These are phyloP conservation scores for Drosophila villosipedis DNA, from an alignment of 2,888 invertebrate genomes.

Conservation along the genomic window DNA sequence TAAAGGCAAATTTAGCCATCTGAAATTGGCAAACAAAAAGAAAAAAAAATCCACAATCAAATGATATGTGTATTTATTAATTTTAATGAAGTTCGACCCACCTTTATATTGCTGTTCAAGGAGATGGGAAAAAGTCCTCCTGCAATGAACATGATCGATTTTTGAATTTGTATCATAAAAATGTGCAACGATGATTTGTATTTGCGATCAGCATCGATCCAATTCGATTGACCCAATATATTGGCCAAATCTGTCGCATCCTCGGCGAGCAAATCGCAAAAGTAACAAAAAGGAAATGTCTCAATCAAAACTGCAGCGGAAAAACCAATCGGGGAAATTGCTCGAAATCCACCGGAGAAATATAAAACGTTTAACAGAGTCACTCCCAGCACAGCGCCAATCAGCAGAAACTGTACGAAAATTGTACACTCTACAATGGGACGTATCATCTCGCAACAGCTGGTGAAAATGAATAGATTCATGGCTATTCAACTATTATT, in stretches of 20 bases:
- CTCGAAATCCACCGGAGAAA: conserved; percentile 36
- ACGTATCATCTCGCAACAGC: conserved; percentile 16
- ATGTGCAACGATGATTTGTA: conserved; percentile 35
- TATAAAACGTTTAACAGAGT: conserved; percentile 44
- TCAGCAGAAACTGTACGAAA: conserved; percentile 54
- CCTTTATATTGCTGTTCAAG: conserved; percentile 53
- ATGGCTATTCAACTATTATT: too few species aligned
- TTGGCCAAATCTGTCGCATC: conserved; percentile 48
- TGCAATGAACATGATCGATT: conserved; percentile 41
- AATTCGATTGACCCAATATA: conserved; percentile 28
- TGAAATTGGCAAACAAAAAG: background rate
- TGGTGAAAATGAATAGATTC: background rate
- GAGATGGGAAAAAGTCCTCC: conserved; percentile 41
- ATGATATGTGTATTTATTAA: background rate
- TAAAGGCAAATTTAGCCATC: conserved; percentile 72
- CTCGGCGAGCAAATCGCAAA: conserved; percentile 49
- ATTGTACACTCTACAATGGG: conserved; percentile 35
- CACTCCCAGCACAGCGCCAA: conserved; percentile 50
- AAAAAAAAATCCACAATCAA: background rate
- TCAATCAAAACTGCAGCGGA: conserved; percentile 32
- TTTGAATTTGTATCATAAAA: conserved; percentile 33
- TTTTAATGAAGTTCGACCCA: conserved; percentile 8
- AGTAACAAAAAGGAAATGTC: conserved; percentile 69
- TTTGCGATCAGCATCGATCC: conserved; percentile 33
- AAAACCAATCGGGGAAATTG: conserved; percentile 52